Base-by-base conservation (phyloP, 2,113 vertebrate species). In the Scolopax mira region DNA sequence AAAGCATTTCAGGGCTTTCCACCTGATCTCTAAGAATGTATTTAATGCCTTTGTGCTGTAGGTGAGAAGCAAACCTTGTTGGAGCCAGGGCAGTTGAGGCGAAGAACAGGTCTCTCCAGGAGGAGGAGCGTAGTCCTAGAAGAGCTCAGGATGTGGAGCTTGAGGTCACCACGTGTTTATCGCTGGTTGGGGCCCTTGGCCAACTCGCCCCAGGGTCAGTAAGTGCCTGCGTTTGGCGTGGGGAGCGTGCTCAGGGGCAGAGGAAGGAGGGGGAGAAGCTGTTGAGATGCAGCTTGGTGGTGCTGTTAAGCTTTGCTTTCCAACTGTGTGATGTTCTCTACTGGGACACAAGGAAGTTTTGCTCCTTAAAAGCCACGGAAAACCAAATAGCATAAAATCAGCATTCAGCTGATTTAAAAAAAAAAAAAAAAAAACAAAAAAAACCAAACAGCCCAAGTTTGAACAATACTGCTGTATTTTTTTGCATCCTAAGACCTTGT, bases 331-430 rank as follows among this genome's bases (percentile, higher is more conserved):
- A 74, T 89, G 65, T 52, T 86, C 52, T 93, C 33, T 57, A 27
- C 7, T 39, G 79, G 49, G 57, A 80, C 77, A 79, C 18, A 65
- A 11, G n/a, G 30, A 83, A 83, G 52, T 86, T 85, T 78, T 96
- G 84, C 74, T 91, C 62, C 66, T 79, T 89, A 60, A 86, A 95
- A 93, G 64, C 82, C 83, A 35, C 90, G 64, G 93, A 90, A 96
- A 96, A 96, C 79, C 89, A 96, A 94, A 96, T 88, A 85, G 75
- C n/a, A n/a, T n/a, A n/a, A n/a, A n/a, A n/a, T n/a, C n/a, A n/a
- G n/a, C 72, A 19, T 85, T 88, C 79, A 78, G 58, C 25, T 28
- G 31, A 60, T 79, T 58, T 28, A 33, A 75, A 51, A 58, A 67
- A 35, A 46, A 21, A 21, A 7, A 16, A 46, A 44, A 44, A 17